phyloP scores from a whole-genome alignment of 2,888 invertebrate species.

The Rhodophaea formosa region DNA sequence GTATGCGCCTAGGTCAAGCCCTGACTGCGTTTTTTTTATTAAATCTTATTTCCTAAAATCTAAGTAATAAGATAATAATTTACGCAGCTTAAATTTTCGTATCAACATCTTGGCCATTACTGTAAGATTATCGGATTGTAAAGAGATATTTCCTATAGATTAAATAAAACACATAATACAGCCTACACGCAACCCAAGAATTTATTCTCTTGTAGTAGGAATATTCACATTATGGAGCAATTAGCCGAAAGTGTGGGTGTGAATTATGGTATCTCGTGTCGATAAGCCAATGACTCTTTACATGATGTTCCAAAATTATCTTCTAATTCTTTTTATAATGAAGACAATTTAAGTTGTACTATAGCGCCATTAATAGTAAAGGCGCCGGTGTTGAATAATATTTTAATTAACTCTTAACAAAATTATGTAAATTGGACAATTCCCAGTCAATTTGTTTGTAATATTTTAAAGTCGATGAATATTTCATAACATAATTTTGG shows the following conservation, averaged over 20 bases:
- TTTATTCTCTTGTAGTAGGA: slow-evolving; percentile 27
- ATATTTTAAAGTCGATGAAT: neutral
- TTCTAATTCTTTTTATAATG: neutral
- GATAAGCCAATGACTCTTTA: neutral
- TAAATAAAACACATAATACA: slow-evolving; percentile 6
- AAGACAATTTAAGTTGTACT: neutral
- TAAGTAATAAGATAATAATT: no score
- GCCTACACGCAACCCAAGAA: slow-evolving; percentile 22
- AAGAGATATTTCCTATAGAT: slow-evolving; percentile 23
- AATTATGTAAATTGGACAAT: slow-evolving; percentile 21
- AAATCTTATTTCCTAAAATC: no score
- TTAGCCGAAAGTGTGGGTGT: slow-evolving; percentile 49
- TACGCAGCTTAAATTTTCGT: no score
- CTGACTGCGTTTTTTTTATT: no score
- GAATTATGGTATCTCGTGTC: slow-evolving; percentile 33
- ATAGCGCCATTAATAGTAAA: slow-evolving; percentile 17
- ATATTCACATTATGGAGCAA: slow-evolving; percentile 47
- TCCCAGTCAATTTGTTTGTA: neutral
- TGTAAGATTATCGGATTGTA: slow-evolving; percentile 1
- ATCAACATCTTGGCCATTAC: no score
- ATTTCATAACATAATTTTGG: neutral
- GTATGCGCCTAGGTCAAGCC: no score
- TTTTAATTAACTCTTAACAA: slow-evolving; percentile 20
- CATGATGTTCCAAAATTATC: slow-evolving; percentile 14
- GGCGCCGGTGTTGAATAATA: slow-evolving; percentile 16